phyloP scores from a whole-genome alignment of 1,140 invertebrate genomes.

The Subanguina moxae region DNA sequence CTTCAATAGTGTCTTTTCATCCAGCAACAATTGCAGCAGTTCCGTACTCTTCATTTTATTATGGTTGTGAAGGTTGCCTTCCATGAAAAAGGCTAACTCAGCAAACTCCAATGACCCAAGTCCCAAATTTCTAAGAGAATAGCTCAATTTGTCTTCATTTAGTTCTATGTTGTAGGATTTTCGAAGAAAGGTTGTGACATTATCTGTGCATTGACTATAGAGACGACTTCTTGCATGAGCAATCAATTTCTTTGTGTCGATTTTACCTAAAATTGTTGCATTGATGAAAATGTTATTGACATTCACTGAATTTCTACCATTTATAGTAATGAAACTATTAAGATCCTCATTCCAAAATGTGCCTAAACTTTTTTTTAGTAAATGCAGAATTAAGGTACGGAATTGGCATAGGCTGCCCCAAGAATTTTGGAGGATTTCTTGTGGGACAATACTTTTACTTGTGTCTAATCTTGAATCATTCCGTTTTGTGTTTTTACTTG shows the following conservation, averaged over 20 bases:
- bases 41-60: not conserved
- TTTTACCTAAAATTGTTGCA: not conserved
- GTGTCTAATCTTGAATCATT: too few relatives aligned
- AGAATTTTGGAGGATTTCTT: too few relatives aligned
- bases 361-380: too few relatives aligned
- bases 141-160: not conserved
- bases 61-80: not conserved
- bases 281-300: not conserved
- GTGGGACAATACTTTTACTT: too few relatives aligned
- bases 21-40: constrained; percentile 12
- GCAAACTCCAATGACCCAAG: constrained; percentile 21
- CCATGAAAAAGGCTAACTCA: constrained; percentile 16
- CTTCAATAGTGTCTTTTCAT: constrained; percentile 17
- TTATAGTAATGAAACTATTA: not conserved
- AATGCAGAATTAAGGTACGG: too few relatives aligned
- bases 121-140: constrained; percentile 11
- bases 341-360: not conserved
- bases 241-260: not conserved
- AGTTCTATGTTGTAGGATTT: not conserved
- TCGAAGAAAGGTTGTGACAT: not conserved
- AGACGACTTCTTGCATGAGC: not conserved
- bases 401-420: too few relatives aligned
- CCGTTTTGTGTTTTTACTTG: too few relatives aligned
- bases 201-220: not conserved
- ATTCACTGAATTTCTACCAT: not conserved